Conservation (phyloP, 2,797 vertebrate genomes). For the Loriculus beryllinus region DNA sequence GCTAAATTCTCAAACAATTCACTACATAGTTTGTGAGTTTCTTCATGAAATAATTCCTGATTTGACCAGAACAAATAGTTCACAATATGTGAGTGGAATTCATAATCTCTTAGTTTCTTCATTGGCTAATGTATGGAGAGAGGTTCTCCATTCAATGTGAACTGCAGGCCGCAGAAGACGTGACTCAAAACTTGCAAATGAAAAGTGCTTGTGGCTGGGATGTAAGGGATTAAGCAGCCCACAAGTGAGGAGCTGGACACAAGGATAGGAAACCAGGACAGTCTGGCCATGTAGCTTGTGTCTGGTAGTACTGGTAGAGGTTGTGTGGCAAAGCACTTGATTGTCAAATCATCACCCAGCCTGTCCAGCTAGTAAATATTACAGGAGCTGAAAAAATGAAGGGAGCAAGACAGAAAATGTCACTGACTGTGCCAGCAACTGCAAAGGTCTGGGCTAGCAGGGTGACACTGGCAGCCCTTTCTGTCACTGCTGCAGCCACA, state of each 20-base stretch:
- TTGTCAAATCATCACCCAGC: background rate
- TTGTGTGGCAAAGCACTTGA: background rate
- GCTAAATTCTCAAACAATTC: background rate
- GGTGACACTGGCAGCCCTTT: background rate
- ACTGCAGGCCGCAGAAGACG: background rate
- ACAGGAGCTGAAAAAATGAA: background rate
- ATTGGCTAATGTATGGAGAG: background rate
- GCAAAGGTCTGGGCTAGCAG: background rate
- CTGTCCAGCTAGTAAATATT: background rate
- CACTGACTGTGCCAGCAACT: background rate
- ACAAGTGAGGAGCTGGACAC: fast-evolving
- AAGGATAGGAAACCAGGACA: background rate
- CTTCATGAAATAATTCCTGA: background rate
- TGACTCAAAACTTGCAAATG: background rate
- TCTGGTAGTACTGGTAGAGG: background rate
- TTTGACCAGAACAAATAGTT: background rate
- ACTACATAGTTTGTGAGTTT: background rate
- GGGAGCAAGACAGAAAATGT: background rate
- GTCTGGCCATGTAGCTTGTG: fast-evolving
- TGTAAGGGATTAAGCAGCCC: background rate
- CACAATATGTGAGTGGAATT: background rate
- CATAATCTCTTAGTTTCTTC: background rate
- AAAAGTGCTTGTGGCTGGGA: background rate
- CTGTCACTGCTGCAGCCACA: background rate
- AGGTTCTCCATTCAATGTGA: background rate